Base-by-base conservation (phyloP, 2,888 invertebrate species). In the Epirrita christyi region DNA sequence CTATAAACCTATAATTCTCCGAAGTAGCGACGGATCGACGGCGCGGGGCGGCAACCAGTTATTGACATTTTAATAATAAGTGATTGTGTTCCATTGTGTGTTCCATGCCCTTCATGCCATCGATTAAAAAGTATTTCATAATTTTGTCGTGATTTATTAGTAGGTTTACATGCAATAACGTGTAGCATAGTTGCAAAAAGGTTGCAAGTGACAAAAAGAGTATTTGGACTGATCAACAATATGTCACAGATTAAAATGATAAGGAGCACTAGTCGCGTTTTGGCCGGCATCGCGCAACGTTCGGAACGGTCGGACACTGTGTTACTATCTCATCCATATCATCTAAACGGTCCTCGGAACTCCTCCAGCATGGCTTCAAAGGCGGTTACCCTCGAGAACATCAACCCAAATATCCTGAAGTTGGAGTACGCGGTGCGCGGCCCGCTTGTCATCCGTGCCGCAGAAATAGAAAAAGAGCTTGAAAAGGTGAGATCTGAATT, bases 391-490 rank as follows among this genome's bases (percentile, higher is more conserved):
- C 49, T 97, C 71, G 96, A 97, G 3, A 97, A 95, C 79, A 94
- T 99, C 70, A 99, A 98, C 85, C 97, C 97, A 2, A 95, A 97
- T 81, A 95, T 99, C 48, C 95, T 96, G 70, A 93, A 94, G 61
- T 96, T 99, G 96, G 97, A 99, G 88, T 99, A 99, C 88, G 99
- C 99, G 1, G 99, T 99, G 9, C 94, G 99, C 65, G 99, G 99
- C 0, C 99, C 99, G 0, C 93, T 99, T 59, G 98, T 99, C 47
- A 96, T 96, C 54, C 93, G 99, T 58, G 99, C 99, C 42, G 94
- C 95, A 0, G 97, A 98, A 90, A 96, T 99, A 59, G 98, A 98
- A 87, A 97, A 97, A 83, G 99, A 99, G 83, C 86, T 97, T 15
- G 92, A 95, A 74, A 94, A 95, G 94, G 97, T 96, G 92, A 36